A percentile compares a stretch with the other conserved stretches of the same genome.
Conservation (phyloP, 2,888 invertebrate genomes). For the Coleophora flavipennella region DNA sequence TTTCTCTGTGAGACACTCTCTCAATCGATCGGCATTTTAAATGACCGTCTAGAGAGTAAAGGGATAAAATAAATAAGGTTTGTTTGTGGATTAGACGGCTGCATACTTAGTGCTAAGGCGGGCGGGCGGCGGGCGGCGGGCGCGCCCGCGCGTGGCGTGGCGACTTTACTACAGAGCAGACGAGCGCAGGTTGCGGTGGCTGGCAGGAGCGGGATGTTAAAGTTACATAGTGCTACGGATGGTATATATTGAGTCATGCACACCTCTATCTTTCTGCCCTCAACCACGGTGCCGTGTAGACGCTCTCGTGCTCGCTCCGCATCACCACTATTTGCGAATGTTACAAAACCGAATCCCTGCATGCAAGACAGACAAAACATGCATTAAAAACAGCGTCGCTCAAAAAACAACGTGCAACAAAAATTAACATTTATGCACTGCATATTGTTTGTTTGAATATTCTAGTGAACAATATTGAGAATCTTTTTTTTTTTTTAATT, state of each 20-base stretch:
- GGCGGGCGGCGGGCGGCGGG: constrained; percentile 19
- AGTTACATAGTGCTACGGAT: constrained; percentile 76
- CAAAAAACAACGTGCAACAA: constrained; percentile 86
- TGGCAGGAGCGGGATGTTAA: constrained; percentile 77
- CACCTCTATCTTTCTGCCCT: constrained; percentile 99
- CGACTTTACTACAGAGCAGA: constrained; percentile 70
- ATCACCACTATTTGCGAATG: constrained; percentile 99
- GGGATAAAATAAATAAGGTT: constrained; percentile 74
- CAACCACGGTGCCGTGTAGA: constrained; percentile 99
- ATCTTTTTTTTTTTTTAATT: constrained; percentile 58
- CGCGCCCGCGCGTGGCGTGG: constrained; percentile 18
- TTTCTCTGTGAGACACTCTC: constrained; percentile 71
- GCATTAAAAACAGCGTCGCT: constrained; percentile 89
- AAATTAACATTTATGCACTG: constrained; percentile 77
- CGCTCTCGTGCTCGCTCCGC: constrained; percentile 99
- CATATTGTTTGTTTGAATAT: constrained; percentile 67
- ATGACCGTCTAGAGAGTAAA: constrained; percentile 80
- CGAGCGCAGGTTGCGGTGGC: constrained; percentile 69
- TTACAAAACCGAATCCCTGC: constrained; percentile 99
- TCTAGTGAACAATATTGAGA: constrained; percentile 67
- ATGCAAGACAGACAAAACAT: constrained; percentile 97
- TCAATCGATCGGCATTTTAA: constrained; percentile 74
- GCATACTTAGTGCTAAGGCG: constrained; percentile 63
- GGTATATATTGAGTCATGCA: constrained; percentile 87
- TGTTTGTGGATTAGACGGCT: constrained; percentile 62